Conservation (phyloP, 2,888 invertebrate genomes). For the Ferdinandea cuprea region DNA sequence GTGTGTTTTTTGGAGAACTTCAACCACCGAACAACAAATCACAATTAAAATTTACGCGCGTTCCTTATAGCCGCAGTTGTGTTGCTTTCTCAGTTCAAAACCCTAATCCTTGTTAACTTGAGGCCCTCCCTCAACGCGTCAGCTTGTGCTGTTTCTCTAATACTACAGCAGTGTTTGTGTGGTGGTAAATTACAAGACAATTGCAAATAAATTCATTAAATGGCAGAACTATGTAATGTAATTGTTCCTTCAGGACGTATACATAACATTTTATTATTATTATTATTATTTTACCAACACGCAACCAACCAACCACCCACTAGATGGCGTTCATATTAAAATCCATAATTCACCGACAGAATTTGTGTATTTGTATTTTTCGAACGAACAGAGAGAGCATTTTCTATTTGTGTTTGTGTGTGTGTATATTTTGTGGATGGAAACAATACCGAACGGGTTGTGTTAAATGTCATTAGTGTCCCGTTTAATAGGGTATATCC, state of each 20-base stretch:
- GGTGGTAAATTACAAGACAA: slow-evolving; percentile 68
- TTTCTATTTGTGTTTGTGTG: not conserved
- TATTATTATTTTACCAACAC: slow-evolving; percentile 61
- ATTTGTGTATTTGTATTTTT: slow-evolving; percentile 60
- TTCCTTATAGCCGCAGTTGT: slow-evolving; percentile 13
- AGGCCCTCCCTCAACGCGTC: slow-evolving; percentile 20
- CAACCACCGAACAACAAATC: slow-evolving; percentile 56
- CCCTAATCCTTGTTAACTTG: slow-evolving; percentile 5
- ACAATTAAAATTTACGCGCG: slow-evolving; percentile 60
- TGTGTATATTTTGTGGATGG: slow-evolving; percentile 11
- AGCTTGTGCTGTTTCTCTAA: not conserved
- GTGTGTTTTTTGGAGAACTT: slow-evolving; percentile 38
- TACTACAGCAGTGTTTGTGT: slow-evolving; percentile 10
- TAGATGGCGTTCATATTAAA: slow-evolving; percentile 72
- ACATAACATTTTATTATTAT: slow-evolving; percentile 72
- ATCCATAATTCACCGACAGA: slow-evolving; percentile 65
- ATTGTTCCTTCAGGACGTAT: slow-evolving; percentile 72
- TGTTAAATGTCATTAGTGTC: slow-evolving; percentile 67
- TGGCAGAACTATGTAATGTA: slow-evolving; percentile 72
- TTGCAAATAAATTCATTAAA: slow-evolving; percentile 74
- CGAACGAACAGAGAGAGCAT: slow-evolving; percentile 16
- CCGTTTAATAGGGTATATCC: slow-evolving; percentile 57
- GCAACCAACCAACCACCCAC: slow-evolving; percentile 40
- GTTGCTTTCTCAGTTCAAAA: no score
- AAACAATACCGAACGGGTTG: slow-evolving; percentile 42